Percentiles rank a stretch among this genome's conserved stretches.
Conservation (phyloP, 2,888 invertebrate species). For the Halictus quadricinctus region DNA sequence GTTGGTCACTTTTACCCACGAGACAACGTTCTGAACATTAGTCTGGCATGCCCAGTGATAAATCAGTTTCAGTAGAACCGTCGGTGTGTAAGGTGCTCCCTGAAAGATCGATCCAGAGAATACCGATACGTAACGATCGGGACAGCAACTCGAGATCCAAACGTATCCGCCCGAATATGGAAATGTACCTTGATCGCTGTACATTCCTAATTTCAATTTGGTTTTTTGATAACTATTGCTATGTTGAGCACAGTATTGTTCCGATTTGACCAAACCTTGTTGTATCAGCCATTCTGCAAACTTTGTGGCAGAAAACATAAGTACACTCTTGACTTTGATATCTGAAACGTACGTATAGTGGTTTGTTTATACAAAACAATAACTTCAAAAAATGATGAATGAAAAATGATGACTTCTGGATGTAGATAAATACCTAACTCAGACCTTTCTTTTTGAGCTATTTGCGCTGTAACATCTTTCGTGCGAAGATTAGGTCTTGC, state of each 20-base stretch:
- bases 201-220: constrained; percentile 92
- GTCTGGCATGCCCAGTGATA: constrained; percentile 97
- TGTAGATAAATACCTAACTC: constrained; percentile 80
- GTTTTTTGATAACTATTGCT: constrained; percentile 82
- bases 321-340: constrained; percentile 91
- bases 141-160: constrained; percentile 95
- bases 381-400: neutral
- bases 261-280: constrained; percentile 90
- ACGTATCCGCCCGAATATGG: constrained; percentile 95
- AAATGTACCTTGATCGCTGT: constrained; percentile 92
- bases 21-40: constrained; percentile 93
- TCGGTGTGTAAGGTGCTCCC: constrained; percentile 92
- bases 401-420: neutral
- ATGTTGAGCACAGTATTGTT: constrained; percentile 90
- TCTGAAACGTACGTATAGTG: constrained; percentile 82
- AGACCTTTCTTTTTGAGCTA: constrained; percentile 79
- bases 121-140: constrained; percentile 92
- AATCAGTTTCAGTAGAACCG: constrained; percentile 91
- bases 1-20: constrained; percentile 93
- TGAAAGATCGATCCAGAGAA: constrained; percentile 95
- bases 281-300: constrained; percentile 96
- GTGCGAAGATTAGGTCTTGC: constrained; percentile 91
- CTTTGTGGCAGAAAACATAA: constrained; percentile 92
- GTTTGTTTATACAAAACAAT: neutral
- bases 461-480: constrained; percentile 84